These are phyloP conservation scores for Podarcis lilfordi DNA, from an alignment of 2,797 vertebrate species.

Conservation along the genomic window DNA sequence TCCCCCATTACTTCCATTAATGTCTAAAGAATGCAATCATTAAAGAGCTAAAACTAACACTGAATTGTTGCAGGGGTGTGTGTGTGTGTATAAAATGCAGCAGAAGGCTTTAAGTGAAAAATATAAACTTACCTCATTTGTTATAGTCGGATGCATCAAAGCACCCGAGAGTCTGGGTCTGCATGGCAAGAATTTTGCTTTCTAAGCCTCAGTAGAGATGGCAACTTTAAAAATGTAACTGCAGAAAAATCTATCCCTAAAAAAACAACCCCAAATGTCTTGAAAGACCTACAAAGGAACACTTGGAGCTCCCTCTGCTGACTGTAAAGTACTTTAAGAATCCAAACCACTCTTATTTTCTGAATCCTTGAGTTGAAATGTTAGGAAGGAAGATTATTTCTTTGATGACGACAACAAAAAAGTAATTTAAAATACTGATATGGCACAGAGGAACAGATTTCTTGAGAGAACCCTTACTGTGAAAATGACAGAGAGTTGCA, in stretches of 20 bases:
- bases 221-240: background rate
- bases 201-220: background rate
- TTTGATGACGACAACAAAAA: background rate
- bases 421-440: background rate
- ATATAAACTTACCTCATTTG: conserved; percentile 7
- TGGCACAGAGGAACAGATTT: background rate
- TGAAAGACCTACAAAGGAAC: conserved; percentile 1
- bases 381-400: background rate
- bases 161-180: background rate
- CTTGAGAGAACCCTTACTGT: background rate
- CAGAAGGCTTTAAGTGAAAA: background rate
- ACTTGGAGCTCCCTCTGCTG: conserved; percentile 67
- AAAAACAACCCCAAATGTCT: background rate
- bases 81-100: background rate
- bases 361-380: background rate
- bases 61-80: background rate
- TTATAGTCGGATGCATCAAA: background rate
- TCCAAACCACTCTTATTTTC: background rate
- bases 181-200: background rate
- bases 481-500: background rate
- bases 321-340: background rate
- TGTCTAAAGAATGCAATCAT: background rate
- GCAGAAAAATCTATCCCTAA: background rate
- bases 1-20: conserved; percentile 7
- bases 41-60: background rate